phyloP scores from a whole-genome alignment of 2,113 vertebrate genomes.

The Zosterops pallidus region DNA sequence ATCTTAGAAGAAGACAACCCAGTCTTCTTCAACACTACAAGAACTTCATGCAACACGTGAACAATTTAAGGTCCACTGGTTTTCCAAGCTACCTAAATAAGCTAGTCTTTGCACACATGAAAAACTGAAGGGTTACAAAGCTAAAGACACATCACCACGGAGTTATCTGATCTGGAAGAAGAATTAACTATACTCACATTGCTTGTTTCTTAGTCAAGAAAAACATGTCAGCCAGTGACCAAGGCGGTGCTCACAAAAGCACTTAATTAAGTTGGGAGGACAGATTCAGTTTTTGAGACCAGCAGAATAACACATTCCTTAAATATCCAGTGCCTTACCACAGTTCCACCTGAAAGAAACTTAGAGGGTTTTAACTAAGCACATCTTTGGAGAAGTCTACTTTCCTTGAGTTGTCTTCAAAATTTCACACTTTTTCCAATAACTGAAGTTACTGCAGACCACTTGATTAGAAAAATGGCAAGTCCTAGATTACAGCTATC shows the following conservation, averaged over 20 bases:
- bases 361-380: background rate
- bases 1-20: background rate
- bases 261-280: background rate
- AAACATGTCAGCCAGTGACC: background rate
- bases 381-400: background rate
- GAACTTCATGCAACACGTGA: background rate
- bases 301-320: background rate
- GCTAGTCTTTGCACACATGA: background rate
- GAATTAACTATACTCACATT: background rate
- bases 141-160: background rate
- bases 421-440: background rate
- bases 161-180: background rate
- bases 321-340: background rate
- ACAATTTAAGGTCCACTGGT: background rate
- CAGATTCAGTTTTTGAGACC: background rate
- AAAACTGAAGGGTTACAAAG: background rate
- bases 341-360: background rate
- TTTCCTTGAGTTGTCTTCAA: background rate
- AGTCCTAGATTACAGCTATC: background rate
- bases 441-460: background rate
- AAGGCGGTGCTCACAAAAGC: background rate
- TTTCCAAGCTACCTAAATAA: background rate
- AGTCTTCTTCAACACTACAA: background rate
- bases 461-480: background rate
- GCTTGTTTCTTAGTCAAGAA: background rate